A percentile compares a stretch with the other conserved stretches of the same genome.
These are phyloP conservation scores for Lamellibrachia satsuma DNA, from an alignment of 2,888 invertebrate species.

Conservation along the genomic window DNA sequence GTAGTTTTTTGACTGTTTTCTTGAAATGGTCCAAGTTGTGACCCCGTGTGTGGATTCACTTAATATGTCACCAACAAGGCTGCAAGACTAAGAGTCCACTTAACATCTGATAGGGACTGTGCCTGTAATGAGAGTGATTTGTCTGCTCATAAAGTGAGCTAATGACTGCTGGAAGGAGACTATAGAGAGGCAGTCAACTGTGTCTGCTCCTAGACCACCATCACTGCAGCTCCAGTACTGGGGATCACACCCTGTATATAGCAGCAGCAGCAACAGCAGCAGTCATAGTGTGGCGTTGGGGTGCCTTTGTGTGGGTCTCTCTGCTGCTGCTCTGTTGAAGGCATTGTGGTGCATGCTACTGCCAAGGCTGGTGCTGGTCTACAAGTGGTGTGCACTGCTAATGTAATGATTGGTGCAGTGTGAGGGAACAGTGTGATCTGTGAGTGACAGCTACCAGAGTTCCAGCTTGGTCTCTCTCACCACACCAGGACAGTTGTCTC, in stretches of 20 bases:
- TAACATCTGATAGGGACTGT: background rate
- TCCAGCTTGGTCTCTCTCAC: background rate
- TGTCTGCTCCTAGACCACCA: background rate
- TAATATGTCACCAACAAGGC: background rate
- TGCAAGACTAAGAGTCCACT: background rate
- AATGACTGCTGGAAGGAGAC: background rate
- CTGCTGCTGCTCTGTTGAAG: background rate
- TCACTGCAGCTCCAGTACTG: background rate
- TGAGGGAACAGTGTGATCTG: background rate
- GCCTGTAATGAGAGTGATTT: background rate
- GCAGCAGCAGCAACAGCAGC: background rate
- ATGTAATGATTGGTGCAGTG: background rate
- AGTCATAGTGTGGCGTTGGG: background rate
- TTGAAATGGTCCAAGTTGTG: background rate
- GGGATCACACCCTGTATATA: background rate
- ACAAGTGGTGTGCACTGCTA: background rate
- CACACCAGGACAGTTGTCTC: background rate
- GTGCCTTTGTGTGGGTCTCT: background rate
- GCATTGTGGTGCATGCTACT: background rate
- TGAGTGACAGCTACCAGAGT: background rate
- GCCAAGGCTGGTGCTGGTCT: background rate
- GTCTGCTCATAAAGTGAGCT: constrained; percentile 3
- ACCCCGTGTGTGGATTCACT: background rate
- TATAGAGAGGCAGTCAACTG: constrained; percentile 4
- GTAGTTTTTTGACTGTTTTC: background rate